Evolutionary conservation across 2,113 vertebrate species (phyloP).

Genomic region (Poicephalus gulielmi): DNA sequence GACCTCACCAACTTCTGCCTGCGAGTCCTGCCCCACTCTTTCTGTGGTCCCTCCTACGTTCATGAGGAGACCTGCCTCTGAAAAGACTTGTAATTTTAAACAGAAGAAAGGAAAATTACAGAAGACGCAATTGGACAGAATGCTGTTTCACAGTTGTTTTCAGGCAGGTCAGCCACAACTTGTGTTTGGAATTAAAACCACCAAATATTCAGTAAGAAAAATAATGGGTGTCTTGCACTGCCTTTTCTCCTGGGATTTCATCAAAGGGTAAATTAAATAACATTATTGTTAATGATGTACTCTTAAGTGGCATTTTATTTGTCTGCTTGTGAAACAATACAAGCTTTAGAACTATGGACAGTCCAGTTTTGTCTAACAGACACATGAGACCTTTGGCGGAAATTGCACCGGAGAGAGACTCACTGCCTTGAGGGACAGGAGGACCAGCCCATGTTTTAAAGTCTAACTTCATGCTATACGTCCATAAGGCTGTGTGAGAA

Average conservation of each 20-base stretch:
- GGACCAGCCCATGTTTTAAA: background rate
- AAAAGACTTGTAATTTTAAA: background rate
- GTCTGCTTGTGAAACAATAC: background rate
- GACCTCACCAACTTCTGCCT: background rate
- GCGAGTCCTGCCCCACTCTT: background rate
- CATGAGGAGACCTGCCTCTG: background rate
- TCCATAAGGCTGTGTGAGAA: rapidly evolving
- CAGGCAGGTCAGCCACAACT: background rate
- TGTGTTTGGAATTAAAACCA: background rate
- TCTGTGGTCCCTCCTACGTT: background rate
- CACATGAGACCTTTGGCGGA: background rate
- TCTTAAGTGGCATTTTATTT: background rate
- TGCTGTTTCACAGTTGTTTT: background rate
- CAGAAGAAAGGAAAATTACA: constrained; percentile 1
- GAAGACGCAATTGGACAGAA: background rate
- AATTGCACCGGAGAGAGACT: background rate
- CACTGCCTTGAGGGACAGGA: background rate
- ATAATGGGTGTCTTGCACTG: background rate
- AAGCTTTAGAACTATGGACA: background rate
- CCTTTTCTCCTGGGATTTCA: background rate
- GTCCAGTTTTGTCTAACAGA: background rate
- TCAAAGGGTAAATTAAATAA: background rate
- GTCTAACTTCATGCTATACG: background rate
- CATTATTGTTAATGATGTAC: background rate
- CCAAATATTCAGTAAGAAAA: background rate